These are phyloP conservation scores for Scaptomyza pallida DNA, from an alignment of 1,140 invertebrate species.

Conservation along the genomic window DNA sequence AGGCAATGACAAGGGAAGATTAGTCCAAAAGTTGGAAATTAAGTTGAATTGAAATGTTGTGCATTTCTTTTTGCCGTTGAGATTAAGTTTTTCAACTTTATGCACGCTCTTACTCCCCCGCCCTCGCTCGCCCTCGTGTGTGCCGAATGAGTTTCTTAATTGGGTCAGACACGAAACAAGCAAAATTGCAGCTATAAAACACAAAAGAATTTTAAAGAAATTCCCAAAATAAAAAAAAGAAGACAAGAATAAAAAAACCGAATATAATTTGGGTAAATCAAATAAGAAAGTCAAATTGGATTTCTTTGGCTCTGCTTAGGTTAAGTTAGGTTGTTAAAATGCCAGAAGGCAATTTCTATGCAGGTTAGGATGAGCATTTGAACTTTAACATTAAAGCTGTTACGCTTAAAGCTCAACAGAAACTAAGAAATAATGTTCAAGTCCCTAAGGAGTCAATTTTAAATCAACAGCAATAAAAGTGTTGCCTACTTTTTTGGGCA, in stretches of 20 bases:
- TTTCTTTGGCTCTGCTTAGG: slow-evolving; percentile 9
- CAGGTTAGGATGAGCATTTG: not conserved
- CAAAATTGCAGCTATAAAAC: slow-evolving; percentile 22
- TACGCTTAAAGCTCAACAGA: too few relatives aligned
- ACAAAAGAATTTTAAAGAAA: slow-evolving; percentile 20
- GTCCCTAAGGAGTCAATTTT: not conserved
- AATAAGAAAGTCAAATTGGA: slow-evolving; percentile 23
- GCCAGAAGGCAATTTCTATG: too few relatives aligned
- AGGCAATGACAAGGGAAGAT: slow-evolving; percentile 72
- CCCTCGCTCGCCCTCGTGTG: not conserved
- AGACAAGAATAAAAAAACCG: slow-evolving; percentile 11
- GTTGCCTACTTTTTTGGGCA: slow-evolving; percentile 37
- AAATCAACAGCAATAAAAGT: not conserved
- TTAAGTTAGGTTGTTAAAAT: not conserved
- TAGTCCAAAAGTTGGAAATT: slow-evolving; percentile 77
- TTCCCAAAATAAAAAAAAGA: not conserved
- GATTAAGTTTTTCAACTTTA: slow-evolving; percentile 51
- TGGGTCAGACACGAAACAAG: slow-evolving; percentile 15
- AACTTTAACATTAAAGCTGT: not conserved
- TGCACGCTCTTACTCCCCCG: not conserved
- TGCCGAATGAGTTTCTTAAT: slow-evolving; percentile 46
- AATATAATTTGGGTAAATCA: slow-evolving; percentile 28
- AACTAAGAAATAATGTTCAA: not conserved
- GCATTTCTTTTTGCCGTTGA: slow-evolving; percentile 24
- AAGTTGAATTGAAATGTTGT: slow-evolving; percentile 73